Base-by-base conservation (phyloP, 92 coral and sea anemone species). In the Zoanthus sansibaricus region DNA sequence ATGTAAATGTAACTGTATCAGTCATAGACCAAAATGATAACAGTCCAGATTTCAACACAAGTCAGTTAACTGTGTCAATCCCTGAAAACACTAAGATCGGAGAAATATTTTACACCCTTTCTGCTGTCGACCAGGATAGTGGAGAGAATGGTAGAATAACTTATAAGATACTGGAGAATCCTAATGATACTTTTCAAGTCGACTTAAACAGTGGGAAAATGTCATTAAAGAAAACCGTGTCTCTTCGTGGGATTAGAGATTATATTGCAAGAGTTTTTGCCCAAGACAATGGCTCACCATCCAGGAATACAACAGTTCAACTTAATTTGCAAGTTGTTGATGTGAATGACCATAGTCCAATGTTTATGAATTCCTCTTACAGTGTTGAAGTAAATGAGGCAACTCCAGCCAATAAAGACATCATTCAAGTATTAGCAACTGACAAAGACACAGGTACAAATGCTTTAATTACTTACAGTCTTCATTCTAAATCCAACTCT, bases 321-420 rank as follows among this genome's bases (percentile, higher is more conserved):
- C 86, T 97, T 31, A 86, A 87, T 51, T 47, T 97, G 7, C 91
- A 84, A 68, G 94, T 97, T 51, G 92, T 97, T 45, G 99, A 97
- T 88, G 93, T 92, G 18, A 97, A 97, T 91, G 99, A 97, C 86
- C 93, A 97, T 82, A 77, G 92, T 6, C 99, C 99, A 52, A 93
- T 87, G 48, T 91, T 97, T 37, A 18, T 78, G 21, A 92, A 97
- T 46, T 82, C 98, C 6, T 87, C 94, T 0, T 95, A 95, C 67
- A 33, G 78, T 59, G 86, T 90, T 8, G 79, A 78, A 86, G 98
- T 97, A 37, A 88, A 85, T 70, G 98, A 95, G 59, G 66, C 58
- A 30, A 64, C 74, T 52, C 77, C 88, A 66, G 86, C 85, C 16
- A 90, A 86, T 51, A 71, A 88, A 21, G 55, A 87, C 48, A 87